Evolutionary conservation across 2,888 invertebrate genomes (phyloP), one percentile per base, ranked within the genome.

Genomic region (Cacoxenus indagator): DNA sequence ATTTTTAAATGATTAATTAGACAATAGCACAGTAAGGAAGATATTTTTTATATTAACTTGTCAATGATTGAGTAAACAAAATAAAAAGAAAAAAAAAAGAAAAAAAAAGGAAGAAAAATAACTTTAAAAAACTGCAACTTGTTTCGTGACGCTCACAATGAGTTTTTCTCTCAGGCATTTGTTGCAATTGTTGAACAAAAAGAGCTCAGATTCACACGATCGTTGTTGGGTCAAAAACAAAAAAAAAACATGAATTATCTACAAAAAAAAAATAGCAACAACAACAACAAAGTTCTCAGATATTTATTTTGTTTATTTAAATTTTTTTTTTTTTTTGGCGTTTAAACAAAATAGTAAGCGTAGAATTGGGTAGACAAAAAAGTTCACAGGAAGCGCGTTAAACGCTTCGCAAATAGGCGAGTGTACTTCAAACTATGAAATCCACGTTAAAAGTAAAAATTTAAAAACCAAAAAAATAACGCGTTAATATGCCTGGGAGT

Each of bases 81-180:
- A 51, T 51, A 6, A 4, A 51, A 51, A 51, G 9, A 51, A 51
- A 19, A 8, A 19, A 51, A 17, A 51, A 19, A 51, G 4, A 6
- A 51, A 51, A n/a, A 46, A 48, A 48, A 48, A 48, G 2, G 19
- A 17, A 14, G 8, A 17, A 48, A 48, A 51, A 51, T 17, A 51
- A 51, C 9, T 5, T 1, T 17, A 51, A 51, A 22, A 51, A 14
- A 22, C 9, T 51, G 19, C 48, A 51, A 19, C 37, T 37, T 37
- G n/a, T 37, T 37, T 37, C 37, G 37, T 37, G 37, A 37, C 22
- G 48, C n/a, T 19, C 19, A 19, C 48, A 51, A 51, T 51, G 22
- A 51, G 17, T 51, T 51, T 51, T 51, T 51, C 48, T 51, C 48
- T 51, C 48, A 51, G 48, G 22, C 48, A 17, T 51, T 51, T 51